These are phyloP conservation scores for Crocidura indochinensis DNA, from an alignment of 2,797 vertebrate species.

Conservation along the genomic window DNA sequence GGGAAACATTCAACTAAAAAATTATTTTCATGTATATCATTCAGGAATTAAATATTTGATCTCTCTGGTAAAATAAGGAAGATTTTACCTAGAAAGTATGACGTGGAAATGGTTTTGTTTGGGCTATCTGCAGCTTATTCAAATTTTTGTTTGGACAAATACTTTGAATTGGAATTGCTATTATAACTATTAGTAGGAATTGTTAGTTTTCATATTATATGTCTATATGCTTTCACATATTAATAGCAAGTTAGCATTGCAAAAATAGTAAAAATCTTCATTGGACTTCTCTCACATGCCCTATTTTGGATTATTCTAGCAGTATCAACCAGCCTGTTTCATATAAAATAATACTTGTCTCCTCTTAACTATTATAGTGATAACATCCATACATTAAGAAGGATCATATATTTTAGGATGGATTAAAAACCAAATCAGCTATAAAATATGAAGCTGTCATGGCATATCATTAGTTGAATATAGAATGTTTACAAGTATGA, in stretches of 20 bases:
- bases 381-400: background rate
- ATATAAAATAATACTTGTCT: background rate
- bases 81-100: conserved; percentile 59
- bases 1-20: background rate
- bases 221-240: background rate
- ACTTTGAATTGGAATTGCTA: conserved; percentile 11
- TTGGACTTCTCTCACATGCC: conserved; percentile 5
- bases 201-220: background rate
- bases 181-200: conserved; percentile 25
- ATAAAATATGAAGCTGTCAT: background rate
- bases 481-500: background rate
- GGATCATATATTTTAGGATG: conserved; percentile 25
- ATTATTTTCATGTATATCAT: background rate
- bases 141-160: conserved; percentile 53
- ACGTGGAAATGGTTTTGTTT: background rate
- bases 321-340: background rate
- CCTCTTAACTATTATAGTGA: conserved; percentile 1
- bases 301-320: conserved; percentile 33
- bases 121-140: background rate
- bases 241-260: conserved; percentile 21
- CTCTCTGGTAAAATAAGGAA: conserved; percentile 30
- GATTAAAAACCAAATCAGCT: background rate
- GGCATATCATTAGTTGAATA: background rate
- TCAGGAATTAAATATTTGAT: conserved; percentile 34
- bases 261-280: background rate